Base-by-base conservation (phyloP, 2,113 vertebrate species). In the Salvelinus namaycush region DNA sequence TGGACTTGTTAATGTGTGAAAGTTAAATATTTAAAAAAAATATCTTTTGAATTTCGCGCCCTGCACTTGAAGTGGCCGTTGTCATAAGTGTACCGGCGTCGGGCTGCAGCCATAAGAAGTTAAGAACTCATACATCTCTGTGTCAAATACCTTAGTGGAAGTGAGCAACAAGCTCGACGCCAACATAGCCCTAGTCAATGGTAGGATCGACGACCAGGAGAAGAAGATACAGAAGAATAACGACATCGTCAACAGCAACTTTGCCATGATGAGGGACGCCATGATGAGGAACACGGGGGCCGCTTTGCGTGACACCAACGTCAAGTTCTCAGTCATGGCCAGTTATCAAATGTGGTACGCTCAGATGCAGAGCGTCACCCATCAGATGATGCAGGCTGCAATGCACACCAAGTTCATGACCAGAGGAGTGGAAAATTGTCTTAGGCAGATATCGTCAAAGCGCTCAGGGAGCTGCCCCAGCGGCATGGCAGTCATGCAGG, bases 361-460 rank as follows among this genome's bases (percentile, higher is more conserved):
- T 70, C 39, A 49, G 0, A 70, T 70, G 44, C 69, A 70, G 44
- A 70, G 68, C 60, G 60, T 49, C 20, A 70, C 39, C 16, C 68
- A 70, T 49, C 34, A 70, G 39, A 70, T 70, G 44, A 48, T 8
- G 68, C 68, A 70, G 68, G 68, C 68, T 1, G 68, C 68, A 1
- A 22, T 48, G 68, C 68, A 70, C 44, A 44, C n/a, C 3, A 70
- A 51, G 39, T 70, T 70, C 68, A 70, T 70, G 68, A n/a, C 68
- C 1, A 70, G 18, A 44, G 39, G 68, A 44, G 68, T 70, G 44
- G 68, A 22, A 44, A 70, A 70, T 2, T 70, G 68, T 24, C 20
- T 70, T 0, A 44, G 68, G 34, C 13, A 70, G 68, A 44, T 70
- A 2, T 11, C 34, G 0, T 44, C 68, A 0, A 70, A 70, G 68